Evolutionary conservation across 2,113 vertebrate species (phyloP).

Genomic region (Bucco capensis): DNA sequence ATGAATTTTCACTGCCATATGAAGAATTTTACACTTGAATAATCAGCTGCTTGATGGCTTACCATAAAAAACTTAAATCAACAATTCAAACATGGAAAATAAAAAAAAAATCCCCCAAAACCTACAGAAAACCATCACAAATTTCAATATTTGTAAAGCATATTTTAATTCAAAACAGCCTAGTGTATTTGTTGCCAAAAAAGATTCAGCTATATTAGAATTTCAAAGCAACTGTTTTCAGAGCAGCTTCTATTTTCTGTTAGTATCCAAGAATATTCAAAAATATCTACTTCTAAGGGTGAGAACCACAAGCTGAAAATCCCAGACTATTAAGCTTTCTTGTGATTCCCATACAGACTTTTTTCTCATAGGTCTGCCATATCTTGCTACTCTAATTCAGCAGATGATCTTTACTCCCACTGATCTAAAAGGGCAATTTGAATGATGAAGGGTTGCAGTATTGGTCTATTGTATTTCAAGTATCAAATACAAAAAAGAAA

Average conservation of each 20-base stretch:
- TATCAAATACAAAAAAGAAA: neutral
- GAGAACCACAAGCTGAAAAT: neutral
- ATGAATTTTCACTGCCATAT: neutral
- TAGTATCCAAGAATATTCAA: neutral
- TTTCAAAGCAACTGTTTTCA: neutral
- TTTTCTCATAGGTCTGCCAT: neutral
- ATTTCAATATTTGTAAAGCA: neutral
- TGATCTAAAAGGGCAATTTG: neutral
- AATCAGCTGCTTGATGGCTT: slow-evolving; percentile 34
- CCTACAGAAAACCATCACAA: too few relatives aligned
- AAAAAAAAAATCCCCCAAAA: too few relatives aligned
- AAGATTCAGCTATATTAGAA: neutral
- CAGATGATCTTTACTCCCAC: neutral
- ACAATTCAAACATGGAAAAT: slow-evolving; percentile 48
- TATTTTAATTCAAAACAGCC: neutral
- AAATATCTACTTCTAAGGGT: neutral
- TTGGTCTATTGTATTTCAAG: neutral
- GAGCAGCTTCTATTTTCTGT: neutral
- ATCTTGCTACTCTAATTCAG: neutral
- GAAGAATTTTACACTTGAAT: slow-evolving; percentile 54
- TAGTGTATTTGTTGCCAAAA: neutral
- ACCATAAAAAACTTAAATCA: slow-evolving; percentile 51
- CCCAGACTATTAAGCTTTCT: neutral
- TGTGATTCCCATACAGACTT: neutral
- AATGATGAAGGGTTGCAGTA: neutral